Base-by-base conservation (phyloP, 2,888 invertebrate genomes). In the Troides helena region DNA sequence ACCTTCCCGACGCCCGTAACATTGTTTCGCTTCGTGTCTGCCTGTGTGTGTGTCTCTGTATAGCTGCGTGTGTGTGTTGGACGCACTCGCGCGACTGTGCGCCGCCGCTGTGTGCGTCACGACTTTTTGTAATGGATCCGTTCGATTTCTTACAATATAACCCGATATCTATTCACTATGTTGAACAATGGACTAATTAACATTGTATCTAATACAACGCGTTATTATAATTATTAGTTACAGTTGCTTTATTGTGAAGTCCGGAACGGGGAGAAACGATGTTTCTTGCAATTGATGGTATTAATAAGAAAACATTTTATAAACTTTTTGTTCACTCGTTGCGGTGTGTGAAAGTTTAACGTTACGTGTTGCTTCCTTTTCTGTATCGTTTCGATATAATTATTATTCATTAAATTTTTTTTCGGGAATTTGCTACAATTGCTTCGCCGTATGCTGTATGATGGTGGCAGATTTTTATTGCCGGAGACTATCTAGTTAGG, bases 121-220 rank as follows among this genome's bases (percentile, higher is more conserved):
- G 43, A 63, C 59, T 70, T 67, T 67, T 70, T 64, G 64, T 67
- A 64, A 62, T 68, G 58, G 60, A 65, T 66, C 56, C 62, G 70
- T 76, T 74, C 75, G 77, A 77, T 79, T 78, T 75, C 76, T 79
- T 76, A 75, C 74, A 76, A 77, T 78, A 77, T 75, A 78, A 78
- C 77, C 73, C 72, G 78, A 79, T 79, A 79, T 80, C 79, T 78
- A 79, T 81, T 81, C 80, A 77, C 74, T 77, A 75, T 75, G 75
- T 74, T 74, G 79, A 83, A 86, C 85, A 86, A 86, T 85, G 76
- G 81, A 74, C 76, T 83, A 84, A 85, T 85, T 85, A 85, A 79
- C 80, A 73, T 77, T 78, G 78, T 79, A 80, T 79, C 79, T 81
- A 80, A 81, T 80, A 78, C 78, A 79, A 77, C 77, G 77, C 80